Evolutionary conservation across 2,888 invertebrate genomes (phyloP), one percentile per base, ranked within the genome.

Genomic region (Amitus sp.): DNA sequence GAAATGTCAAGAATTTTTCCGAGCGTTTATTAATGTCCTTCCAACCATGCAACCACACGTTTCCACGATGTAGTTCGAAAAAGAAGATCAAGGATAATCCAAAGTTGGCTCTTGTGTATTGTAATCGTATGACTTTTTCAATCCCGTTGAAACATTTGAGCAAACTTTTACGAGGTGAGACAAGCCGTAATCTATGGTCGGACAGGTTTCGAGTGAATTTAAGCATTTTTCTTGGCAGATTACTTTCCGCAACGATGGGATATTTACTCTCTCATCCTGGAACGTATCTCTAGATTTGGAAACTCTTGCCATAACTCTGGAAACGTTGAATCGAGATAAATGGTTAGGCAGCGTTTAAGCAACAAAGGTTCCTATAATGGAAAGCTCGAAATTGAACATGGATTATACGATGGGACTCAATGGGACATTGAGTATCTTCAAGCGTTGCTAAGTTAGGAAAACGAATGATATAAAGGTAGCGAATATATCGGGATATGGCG

Each of bases 351-450:
- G 42, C 47, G 58, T 48, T 59, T 59, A 53, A 52, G 59, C 59
- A 59, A 59, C 59, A 59, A 53, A 59, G 49, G 53, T n/a, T n/a
- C n/a, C n/a, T n/a, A n/a, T n/a, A n/a, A n/a, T n/a, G n/a, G n/a
- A n/a, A n/a, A n/a, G n/a, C n/a, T n/a, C n/a, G n/a, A n/a, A n/a
- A 49, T 37, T 42, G 53, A 37, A 59, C 52, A 48, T 40, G 45
- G 27, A 19, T n/a, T n/a, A n/a, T n/a, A 42, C 39, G 6, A 72
- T 87, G 64, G 83, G 83, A 65, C n/a, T n/a, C n/a, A n/a, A n/a
- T n/a, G n/a, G n/a, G n/a, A n/a, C n/a, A n/a, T n/a, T n/a, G n/a
- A n/a, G n/a, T n/a, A n/a, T n/a, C n/a, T n/a, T n/a, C n/a, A n/a
- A n/a, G n/a, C n/a, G n/a, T n/a, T n/a, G n/a, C n/a, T n/a, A n/a